Evolutionary conservation across 2,113 vertebrate species (phyloP).

Genomic region (Gobiocypris rarus): DNA sequence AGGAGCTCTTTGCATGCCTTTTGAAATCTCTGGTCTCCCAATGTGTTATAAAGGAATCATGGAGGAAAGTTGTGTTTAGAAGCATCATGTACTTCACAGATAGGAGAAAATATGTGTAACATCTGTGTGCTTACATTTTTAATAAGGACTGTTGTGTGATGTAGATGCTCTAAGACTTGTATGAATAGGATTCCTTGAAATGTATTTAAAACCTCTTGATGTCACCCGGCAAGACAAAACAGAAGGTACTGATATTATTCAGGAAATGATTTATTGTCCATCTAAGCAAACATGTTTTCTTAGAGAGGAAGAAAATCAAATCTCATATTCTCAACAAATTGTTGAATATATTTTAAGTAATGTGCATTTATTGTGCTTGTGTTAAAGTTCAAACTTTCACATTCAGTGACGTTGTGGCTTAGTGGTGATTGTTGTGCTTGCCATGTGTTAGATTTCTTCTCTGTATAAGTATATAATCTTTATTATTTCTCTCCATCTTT

Average conservation of each 20-base stretch:
- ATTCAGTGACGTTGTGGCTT: constrained; percentile 48
- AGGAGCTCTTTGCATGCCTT: constrained; percentile 21
- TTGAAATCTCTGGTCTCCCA: neutral
- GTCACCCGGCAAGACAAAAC: constrained; percentile 9
- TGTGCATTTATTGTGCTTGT: constrained; percentile 64
- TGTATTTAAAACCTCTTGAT: constrained; percentile 16
- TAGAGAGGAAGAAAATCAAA: constrained; percentile 42
- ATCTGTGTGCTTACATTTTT: constrained; percentile 2
- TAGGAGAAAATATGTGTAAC: constrained; percentile 14
- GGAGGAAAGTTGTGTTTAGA: neutral
- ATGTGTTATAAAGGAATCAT: constrained; percentile 15
- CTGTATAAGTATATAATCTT: constrained; percentile 65
- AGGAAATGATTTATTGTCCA: constrained; percentile 39
- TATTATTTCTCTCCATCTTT: constrained; percentile 60
- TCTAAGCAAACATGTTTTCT: constrained; percentile 39
- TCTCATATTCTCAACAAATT: constrained; percentile 63
- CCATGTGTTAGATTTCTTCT: constrained; percentile 64
- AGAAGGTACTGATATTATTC: constrained; percentile 53
- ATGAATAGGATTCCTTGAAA: constrained; percentile 10
- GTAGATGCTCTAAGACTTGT: constrained; percentile 2
- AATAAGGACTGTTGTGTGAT: neutral
- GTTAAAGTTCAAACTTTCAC: constrained; percentile 51
- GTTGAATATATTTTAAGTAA: constrained; percentile 64
- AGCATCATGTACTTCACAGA: neutral
- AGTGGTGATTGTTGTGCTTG: constrained; percentile 65